phyloP scores from a whole-genome alignment of 2,113 vertebrate genomes.

The Bubo bubo region DNA sequence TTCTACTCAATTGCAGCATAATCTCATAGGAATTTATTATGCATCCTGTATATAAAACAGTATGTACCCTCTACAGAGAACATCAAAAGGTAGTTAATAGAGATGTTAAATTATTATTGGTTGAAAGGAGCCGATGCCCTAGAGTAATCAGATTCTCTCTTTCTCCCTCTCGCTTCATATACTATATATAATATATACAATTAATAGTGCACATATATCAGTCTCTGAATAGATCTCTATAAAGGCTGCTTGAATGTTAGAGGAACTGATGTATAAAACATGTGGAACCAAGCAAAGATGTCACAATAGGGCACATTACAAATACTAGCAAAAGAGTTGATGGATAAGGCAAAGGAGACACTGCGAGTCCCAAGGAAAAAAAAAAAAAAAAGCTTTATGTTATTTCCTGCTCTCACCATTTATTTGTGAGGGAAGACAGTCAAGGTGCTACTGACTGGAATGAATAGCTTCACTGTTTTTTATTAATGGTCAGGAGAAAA shows the following conservation, averaged over 20 bases:
- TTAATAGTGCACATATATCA: slow-evolving; percentile 67
- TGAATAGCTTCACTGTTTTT: background rate
- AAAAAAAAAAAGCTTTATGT: background rate
- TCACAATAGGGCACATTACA: slow-evolving; percentile 43
- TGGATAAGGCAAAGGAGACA: slow-evolving; percentile 27
- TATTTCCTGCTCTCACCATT: background rate
- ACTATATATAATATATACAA: slow-evolving; percentile 64
- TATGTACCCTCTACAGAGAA: slow-evolving; percentile 48
- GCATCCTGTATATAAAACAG: slow-evolving; percentile 67
- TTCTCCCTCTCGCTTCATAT: slow-evolving; percentile 55
- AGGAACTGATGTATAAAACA: slow-evolving; percentile 63
- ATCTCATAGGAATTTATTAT: slow-evolving; percentile 68
- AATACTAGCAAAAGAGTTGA: slow-evolving; percentile 27
- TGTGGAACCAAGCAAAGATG: slow-evolving; percentile 51
- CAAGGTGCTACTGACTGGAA: background rate
- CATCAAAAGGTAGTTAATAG: slow-evolving; percentile 72
- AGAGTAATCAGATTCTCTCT: slow-evolving; percentile 70
- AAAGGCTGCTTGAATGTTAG: slow-evolving; percentile 24
- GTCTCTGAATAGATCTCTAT: slow-evolving; percentile 34
- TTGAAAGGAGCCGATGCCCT: slow-evolving; percentile 63
- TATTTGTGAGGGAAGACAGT: background rate
- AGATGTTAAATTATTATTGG: slow-evolving; percentile 76
- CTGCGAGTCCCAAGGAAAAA: accelerated
- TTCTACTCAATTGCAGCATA: slow-evolving; percentile 65
- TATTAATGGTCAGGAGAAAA: slow-evolving; percentile 4